These are phyloP conservation scores for Agriopis marginaria DNA, from an alignment of 2,888 invertebrate genomes.

Conservation along the genomic window DNA sequence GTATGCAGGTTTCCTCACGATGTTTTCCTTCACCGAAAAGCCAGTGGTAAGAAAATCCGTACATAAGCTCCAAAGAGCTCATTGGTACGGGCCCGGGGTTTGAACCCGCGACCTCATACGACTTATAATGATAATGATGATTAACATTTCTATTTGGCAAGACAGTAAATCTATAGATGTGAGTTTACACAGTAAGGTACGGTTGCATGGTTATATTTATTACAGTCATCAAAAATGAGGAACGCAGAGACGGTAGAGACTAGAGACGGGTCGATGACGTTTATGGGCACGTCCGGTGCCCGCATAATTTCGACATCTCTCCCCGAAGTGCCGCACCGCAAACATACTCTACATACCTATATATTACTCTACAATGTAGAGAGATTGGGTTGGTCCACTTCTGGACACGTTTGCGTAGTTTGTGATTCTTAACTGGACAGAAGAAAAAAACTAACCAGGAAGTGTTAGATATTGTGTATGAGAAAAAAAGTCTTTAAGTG, in stretches of 20 bases:
- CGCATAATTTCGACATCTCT: conserved; percentile 43
- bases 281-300: conserved; percentile 27
- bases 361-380: conserved; percentile 1
- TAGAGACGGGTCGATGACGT: conserved; percentile 32
- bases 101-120: no score
- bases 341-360: not conserved
- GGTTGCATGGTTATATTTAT: conserved; percentile 13
- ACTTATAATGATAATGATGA: no score
- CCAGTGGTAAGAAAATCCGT: no score
- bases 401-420: not conserved
- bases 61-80: no score
- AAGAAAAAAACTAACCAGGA: no score
- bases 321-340: conserved; percentile 26
- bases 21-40: no score
- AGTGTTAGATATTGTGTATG: no score
- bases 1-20: no score
- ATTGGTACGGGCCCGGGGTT: no score
- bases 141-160: no score
- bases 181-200: not conserved
- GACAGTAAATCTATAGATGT: not conserved
- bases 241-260: conserved; percentile 18
- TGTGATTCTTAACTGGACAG: no score
- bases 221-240: conserved; percentile 17
- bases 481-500: no score
- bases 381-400: conserved; percentile 6